Conservation (phyloP, 2,888 invertebrate species). For the Scelioninae gen. 2 region DNA sequence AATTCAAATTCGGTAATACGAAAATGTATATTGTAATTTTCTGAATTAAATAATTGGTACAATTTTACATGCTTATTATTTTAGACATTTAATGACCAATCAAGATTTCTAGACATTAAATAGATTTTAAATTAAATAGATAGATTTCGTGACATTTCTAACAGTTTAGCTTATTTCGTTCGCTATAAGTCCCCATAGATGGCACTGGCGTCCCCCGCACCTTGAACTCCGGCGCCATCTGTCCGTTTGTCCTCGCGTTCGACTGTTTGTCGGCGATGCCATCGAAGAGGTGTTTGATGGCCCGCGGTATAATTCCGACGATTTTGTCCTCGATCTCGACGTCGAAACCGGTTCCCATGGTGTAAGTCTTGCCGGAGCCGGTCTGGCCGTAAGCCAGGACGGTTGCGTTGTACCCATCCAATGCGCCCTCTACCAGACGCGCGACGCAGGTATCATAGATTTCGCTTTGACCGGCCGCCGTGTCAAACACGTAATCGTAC, state of each 20-base stretch:
- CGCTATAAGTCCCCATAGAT: neutral
- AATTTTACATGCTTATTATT: too few species aligned
- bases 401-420: slow-evolving; percentile 98
- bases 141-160: too few species aligned
- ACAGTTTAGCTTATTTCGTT: too few species aligned
- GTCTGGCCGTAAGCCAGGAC: slow-evolving; percentile 92
- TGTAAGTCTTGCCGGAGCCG: slow-evolving; percentile 98
- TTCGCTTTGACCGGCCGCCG: slow-evolving; percentile 81
- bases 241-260: slow-evolving; percentile 79
- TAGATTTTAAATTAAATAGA: too few species aligned
- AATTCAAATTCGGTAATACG: too few species aligned
- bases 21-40: too few species aligned
- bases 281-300: slow-evolving; percentile 93
- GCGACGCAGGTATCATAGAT: slow-evolving; percentile 91
- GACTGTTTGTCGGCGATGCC: slow-evolving; percentile 82
- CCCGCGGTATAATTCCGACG: slow-evolving; percentile 94
- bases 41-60: too few species aligned
- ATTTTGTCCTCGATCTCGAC: slow-evolving; percentile 75
- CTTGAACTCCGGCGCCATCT: slow-evolving; percentile 84
- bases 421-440: slow-evolving; percentile 91
- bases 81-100: too few species aligned
- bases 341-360: slow-evolving; percentile 99
- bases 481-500: slow-evolving; percentile 97
- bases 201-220: slow-evolving; percentile 69
- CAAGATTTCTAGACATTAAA: too few species aligned